Percentiles rank a stretch among this genome's conserved stretches.
Evolutionary conservation across 2,888 invertebrate species (phyloP).

Genomic region (Cosmorhoe ocellata): DNA sequence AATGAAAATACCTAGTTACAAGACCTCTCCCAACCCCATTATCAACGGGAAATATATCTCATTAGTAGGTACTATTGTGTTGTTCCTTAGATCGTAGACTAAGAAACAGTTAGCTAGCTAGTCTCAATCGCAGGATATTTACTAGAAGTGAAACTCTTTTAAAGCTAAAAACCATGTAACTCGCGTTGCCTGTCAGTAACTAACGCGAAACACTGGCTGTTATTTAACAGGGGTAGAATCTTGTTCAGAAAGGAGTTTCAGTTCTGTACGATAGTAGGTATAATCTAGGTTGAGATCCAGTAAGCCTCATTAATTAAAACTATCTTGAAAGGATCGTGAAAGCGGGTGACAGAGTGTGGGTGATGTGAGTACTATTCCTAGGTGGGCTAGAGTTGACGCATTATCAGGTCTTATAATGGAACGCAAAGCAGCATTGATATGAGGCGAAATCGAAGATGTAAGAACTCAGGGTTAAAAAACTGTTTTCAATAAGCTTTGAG

Average conservation of each 20-base stretch:
- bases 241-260: no score
- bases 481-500: no score
- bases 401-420: slow-evolving; percentile 1
- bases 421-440: background rate
- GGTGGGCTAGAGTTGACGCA: slow-evolving; percentile 6
- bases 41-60: slow-evolving; percentile 11
- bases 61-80: slow-evolving; percentile 20
- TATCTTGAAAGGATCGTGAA: slow-evolving; percentile 27
- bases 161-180: no score
- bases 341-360: slow-evolving; percentile 25
- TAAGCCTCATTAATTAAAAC: slow-evolving; percentile 28
- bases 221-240: no score
- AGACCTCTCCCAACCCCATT: slow-evolving; percentile 10
- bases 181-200: background rate
- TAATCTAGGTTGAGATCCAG: slow-evolving; percentile 4
- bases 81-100: background rate
- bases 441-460: no score
- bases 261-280: background rate
- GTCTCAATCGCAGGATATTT: background rate
- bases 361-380: slow-evolving; percentile 15
- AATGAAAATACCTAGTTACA: slow-evolving; percentile 1
- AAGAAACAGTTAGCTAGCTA: background rate
- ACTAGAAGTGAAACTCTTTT: slow-evolving; percentile 2
- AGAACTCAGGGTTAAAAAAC: no score
- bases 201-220: no score